phyloP scores from a whole-genome alignment of 2,888 invertebrate species.

The Eledone cirrhosa region DNA sequence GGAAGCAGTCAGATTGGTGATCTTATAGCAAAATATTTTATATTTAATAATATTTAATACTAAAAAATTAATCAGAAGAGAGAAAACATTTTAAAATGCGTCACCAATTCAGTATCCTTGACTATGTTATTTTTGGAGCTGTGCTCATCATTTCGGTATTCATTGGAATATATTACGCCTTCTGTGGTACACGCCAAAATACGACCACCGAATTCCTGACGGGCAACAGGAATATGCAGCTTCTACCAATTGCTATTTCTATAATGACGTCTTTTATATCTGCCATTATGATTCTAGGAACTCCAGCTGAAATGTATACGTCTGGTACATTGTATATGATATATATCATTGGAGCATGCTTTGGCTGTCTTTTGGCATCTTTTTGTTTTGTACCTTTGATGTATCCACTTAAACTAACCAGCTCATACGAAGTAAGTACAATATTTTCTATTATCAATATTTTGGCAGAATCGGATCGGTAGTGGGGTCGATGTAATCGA shows the following conservation, averaged over 20 bases:
- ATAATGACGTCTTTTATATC: conserved; percentile 62
- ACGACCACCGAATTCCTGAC: conserved; percentile 54
- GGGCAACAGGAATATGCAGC: conserved; percentile 55
- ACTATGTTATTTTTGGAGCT: conserved; percentile 53
- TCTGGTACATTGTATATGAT: conserved; percentile 54
- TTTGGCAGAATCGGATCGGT: too few species aligned
- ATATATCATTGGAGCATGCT: conserved; percentile 43
- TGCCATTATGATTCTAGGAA: conserved; percentile 60
- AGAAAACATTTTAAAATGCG: background rate
- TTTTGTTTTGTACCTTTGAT: conserved; percentile 49
- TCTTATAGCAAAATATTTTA: background rate
- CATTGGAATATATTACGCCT: conserved; percentile 56
- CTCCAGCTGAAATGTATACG: conserved; percentile 59
- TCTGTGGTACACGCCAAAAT: conserved; percentile 42
- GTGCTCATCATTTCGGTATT: conserved; percentile 51
- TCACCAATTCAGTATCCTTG: conserved; percentile 44
- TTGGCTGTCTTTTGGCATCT: conserved; percentile 43
- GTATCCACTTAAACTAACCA: conserved; percentile 50
- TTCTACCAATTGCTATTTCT: conserved; percentile 58
- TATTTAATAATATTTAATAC: background rate
- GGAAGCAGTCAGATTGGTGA: background rate
- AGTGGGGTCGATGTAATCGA: too few species aligned
- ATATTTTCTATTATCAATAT: too few species aligned
- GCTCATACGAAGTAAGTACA: conserved; percentile 49
- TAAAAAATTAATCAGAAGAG: too few species aligned